Percentiles rank a stretch among this genome's conserved stretches.
Evolutionary conservation across 2,797 vertebrate species (phyloP).

Genomic region (Ceryle rudis): DNA sequence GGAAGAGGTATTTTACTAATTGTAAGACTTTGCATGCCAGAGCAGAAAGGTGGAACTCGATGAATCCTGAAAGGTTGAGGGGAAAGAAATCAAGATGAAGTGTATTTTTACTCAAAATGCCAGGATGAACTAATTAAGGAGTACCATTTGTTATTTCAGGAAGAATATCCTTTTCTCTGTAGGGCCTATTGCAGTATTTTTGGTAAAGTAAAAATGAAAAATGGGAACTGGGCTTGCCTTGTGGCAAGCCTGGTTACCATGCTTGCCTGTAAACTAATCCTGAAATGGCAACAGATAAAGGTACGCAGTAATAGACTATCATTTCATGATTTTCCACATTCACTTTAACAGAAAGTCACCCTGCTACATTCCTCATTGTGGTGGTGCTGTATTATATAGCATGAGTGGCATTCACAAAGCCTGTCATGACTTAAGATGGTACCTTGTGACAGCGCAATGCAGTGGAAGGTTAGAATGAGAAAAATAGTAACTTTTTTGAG

Average conservation of each 20-base stretch:
- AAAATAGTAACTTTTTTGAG: not conserved
- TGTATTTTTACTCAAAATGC: not conserved
- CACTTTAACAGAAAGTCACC: conserved; percentile 47
- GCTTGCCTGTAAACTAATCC: not conserved
- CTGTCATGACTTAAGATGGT: conserved; percentile 23
- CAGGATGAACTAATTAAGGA: not conserved
- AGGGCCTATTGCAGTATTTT: not conserved
- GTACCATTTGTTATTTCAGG: not conserved
- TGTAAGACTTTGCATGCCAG: not conserved
- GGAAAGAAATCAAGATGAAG: not conserved
- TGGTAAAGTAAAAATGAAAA: not conserved
- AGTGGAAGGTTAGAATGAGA: not conserved
- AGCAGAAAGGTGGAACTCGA: not conserved
- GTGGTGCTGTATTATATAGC: conserved; percentile 42
- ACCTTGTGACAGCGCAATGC: not conserved
- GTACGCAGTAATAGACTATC: not conserved
- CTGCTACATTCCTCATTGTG: conserved; percentile 55
- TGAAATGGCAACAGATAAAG: conserved; percentile 3
- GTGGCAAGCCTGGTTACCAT: not conserved
- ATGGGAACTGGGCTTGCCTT: rapidly evolving
- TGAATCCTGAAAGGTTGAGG: not conserved
- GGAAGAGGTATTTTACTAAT: not conserved
- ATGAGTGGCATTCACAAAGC: not conserved
- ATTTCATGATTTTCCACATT: conserved; percentile 42
- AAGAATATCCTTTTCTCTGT: not conserved